Percentiles rank a stretch among this genome's conserved stretches.
Conservation (phyloP, 2,797 vertebrate species). For the Falco rusticolus region DNA sequence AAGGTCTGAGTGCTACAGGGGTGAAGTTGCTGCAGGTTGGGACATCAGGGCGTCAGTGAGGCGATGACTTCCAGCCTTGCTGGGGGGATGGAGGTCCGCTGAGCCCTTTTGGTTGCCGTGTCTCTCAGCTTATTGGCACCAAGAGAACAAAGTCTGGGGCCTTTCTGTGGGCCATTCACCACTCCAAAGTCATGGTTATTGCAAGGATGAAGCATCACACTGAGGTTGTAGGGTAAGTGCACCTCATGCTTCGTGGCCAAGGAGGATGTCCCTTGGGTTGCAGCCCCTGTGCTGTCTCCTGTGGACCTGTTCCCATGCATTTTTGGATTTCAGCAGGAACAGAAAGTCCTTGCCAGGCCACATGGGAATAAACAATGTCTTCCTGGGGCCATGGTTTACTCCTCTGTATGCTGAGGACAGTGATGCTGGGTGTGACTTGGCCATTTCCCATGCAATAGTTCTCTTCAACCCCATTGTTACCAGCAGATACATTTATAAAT, state of each 20-base stretch:
- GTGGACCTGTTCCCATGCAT: neutral
- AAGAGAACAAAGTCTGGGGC: neutral
- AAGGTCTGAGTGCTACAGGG: neutral
- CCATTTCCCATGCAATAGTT: accelerated
- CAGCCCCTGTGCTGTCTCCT: neutral
- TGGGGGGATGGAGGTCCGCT: neutral
- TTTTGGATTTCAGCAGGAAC: neutral
- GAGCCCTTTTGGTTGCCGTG: neutral
- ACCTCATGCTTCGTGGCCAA: accelerated
- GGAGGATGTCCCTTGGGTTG: neutral
- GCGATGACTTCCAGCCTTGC: neutral
- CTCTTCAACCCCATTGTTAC: neutral
- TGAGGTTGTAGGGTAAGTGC: neutral
- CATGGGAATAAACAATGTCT: accelerated
- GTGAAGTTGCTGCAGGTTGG: neutral
- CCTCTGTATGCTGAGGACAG: neutral
- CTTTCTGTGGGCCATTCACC: accelerated
- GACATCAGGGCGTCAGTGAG: neutral
- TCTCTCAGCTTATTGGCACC: neutral
- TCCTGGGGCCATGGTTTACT: neutral
- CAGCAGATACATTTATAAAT: neutral
- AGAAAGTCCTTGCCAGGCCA: neutral
- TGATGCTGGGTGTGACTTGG: accelerated
- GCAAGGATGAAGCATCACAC: neutral
- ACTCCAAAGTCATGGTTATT: neutral